Base-by-base conservation (phyloP, 37 sponge, comb jelly and placozoan species). In the Theonella swinhoei region DNA sequence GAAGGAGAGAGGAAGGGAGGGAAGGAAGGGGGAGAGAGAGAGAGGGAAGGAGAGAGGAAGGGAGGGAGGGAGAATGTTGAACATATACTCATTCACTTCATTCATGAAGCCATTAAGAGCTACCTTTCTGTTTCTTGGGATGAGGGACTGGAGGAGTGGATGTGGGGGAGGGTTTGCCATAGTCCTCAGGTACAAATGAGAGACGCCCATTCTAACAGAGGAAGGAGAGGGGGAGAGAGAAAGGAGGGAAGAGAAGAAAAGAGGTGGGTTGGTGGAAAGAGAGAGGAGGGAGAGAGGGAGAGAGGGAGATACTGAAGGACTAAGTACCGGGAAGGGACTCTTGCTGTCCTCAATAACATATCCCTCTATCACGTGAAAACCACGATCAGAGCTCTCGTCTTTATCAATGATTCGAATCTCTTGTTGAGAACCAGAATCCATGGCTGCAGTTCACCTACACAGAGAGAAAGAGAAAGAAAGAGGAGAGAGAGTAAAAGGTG, bases 261-360 rank as follows among this genome's bases (percentile, higher is more conserved):
- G 72, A 22, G 72, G 29, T 34, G 41, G 7, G 7, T 7, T 22
- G 41, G 38, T 17, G 41, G 38, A 34, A 29, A 23, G 35, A n/a
- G 31, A 23, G 30, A 23, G 25, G 68, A 26, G 31, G 41, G 42
- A 72, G 25, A 14, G 40, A 34, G 74, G 20, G 42, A 14, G 74
- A 72, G 74, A n/a, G n/a, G n/a, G n/a, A n/a, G n/a, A n/a, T n/a
- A n/a, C n/a, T n/a, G n/a, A n/a, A n/a, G n/a, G n/a, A 36, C 14
- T 2, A 69, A 60, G 58, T 41, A 92, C 92, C 20, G 88, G 78
- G 34, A 82, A 87, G 0, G 92, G 79, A 24, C 29, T 70, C 30
- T 75, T 87, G 81, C 85, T 92, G 70, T 92, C 92, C 58, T 92
- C 92, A 0, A 92, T 82, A 26, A 92, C 54, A 42, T 87, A 92